Evolutionary conservation across 2,113 vertebrate genomes (phyloP), one percentile per base, ranked within the genome.

Genomic region (Tonatia bakeri): DNA sequence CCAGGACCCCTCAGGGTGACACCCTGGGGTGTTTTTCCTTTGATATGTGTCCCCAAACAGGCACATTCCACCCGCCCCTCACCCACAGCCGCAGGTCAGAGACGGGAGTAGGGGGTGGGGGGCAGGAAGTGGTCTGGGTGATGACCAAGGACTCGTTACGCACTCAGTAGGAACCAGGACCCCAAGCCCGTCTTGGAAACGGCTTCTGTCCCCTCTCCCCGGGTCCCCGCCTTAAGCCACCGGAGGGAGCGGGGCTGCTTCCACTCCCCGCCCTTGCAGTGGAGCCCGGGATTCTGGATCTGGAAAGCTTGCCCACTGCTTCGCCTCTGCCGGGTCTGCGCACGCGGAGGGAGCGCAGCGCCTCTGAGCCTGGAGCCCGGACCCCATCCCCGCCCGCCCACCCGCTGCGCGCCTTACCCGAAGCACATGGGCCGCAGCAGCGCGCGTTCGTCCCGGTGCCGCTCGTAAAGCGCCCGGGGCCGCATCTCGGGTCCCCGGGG

Each of bases 371-470:
- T 14, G 0, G 2, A 85, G 45, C 24, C 83, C 7, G 24, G 24
- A 4, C 24, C 5, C 19, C 26, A 15, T 3, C 8, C 19, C 69
- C 82, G 8, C 13, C 17, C 26, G 5, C 11, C 16, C 31, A 5
- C 8, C 5, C 7, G 31, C 43, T 7, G 8, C 28, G 14, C 6
- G 7, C 31, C 95, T 95, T 81, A 96, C 97, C 92, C 1, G 72
- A n/a, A 56, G 9, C 10, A 26, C 91, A 95, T 1, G 1, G 5
- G 15, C 33, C 36, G 52, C 97, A 97, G 95, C 97, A 97, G 80
- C 96, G 97, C 19, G 5, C 3, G 10, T 93, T 17, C 0, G 12
- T 80, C 20, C 86, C 96, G 1, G 52, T 11, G 26, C 96, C 97
- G 0, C 2, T 76, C 65, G 77, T 31, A 8, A 31, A 12, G 59